Evolutionary conservation across 92 coral and sea anemone species (phyloP).

Genomic region (Siderastrea siderea): DNA sequence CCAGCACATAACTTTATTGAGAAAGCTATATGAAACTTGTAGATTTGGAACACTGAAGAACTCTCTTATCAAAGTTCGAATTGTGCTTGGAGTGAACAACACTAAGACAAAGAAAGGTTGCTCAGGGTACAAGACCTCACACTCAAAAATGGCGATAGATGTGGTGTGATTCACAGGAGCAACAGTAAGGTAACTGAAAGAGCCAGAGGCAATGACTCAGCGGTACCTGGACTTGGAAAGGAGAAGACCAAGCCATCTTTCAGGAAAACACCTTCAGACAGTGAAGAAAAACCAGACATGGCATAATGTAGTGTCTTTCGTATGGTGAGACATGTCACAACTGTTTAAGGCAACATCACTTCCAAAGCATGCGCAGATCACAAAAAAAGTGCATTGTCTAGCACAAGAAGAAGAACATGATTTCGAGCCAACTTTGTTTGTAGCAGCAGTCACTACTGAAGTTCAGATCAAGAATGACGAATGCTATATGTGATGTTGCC

Average conservation of each 20-base stretch:
- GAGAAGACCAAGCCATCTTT: background rate
- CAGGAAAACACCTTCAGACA: no score
- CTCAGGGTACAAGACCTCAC: conserved; percentile 1
- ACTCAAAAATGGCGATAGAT: background rate
- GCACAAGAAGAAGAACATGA: background rate
- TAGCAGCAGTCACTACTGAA: background rate
- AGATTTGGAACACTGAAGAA: conserved; percentile 53
- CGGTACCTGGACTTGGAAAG: background rate
- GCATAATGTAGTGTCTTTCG: background rate
- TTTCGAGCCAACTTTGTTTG: background rate
- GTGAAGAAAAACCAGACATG: no score
- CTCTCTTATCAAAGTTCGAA: background rate
- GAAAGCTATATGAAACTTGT: conserved; percentile 25
- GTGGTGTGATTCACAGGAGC: background rate
- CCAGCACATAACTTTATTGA: conserved; percentile 34
- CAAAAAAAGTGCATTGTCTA: background rate
- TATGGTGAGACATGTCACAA: no score
- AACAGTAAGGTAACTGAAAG: background rate
- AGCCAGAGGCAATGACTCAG: background rate
- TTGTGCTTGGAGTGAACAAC: conserved; percentile 1
- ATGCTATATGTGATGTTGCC: conserved; percentile 48
- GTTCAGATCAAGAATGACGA: conserved; percentile 45
- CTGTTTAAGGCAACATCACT: background rate
- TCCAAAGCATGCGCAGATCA: background rate
- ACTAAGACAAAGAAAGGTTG: background rate